Evolutionary conservation across 2,797 vertebrate genomes (phyloP).

Genomic region (Loriculus beryllinus): DNA sequence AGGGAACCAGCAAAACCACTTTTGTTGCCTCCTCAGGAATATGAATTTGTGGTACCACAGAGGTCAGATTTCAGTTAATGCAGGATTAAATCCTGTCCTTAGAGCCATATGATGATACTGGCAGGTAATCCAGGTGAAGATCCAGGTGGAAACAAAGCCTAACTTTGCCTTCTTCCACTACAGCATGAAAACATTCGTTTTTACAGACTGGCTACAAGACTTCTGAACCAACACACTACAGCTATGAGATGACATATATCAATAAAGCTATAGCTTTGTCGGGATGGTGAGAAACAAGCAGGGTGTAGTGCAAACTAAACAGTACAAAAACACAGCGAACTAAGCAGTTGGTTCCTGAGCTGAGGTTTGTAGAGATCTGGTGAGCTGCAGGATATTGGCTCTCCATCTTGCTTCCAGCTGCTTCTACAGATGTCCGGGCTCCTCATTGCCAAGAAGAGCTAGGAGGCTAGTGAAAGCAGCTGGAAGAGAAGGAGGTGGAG

Average conservation of each 20-base stretch:
- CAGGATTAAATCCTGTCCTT: not conserved
- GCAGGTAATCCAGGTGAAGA: not conserved
- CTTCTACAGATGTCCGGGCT: constrained; percentile 66
- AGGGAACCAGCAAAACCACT: not conserved
- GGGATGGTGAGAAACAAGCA: not conserved
- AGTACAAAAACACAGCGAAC: not conserved
- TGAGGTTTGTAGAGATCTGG: constrained; percentile 55
- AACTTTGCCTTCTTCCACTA: not conserved
- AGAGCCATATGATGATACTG: not conserved
- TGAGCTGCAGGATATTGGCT: constrained; percentile 59
- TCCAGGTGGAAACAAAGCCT: not conserved
- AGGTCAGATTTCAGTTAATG: not conserved
- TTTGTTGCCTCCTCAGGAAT: not conserved
- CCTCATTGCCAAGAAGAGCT: constrained; percentile 60
- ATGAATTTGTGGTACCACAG: not conserved
- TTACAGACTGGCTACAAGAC: not conserved
- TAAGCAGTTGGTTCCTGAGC: constrained; percentile 50
- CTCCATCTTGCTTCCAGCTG: constrained; percentile 67
- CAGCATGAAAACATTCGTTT: not conserved
- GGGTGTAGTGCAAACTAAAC: not conserved
- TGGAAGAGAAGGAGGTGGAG: constrained; percentile 42
- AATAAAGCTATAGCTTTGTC: not conserved
- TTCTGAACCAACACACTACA: not conserved
- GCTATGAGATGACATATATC: not conserved
- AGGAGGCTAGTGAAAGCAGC: constrained; percentile 57